Conservation (phyloP, 2,888 invertebrate species). For the Netelia melanura region DNA sequence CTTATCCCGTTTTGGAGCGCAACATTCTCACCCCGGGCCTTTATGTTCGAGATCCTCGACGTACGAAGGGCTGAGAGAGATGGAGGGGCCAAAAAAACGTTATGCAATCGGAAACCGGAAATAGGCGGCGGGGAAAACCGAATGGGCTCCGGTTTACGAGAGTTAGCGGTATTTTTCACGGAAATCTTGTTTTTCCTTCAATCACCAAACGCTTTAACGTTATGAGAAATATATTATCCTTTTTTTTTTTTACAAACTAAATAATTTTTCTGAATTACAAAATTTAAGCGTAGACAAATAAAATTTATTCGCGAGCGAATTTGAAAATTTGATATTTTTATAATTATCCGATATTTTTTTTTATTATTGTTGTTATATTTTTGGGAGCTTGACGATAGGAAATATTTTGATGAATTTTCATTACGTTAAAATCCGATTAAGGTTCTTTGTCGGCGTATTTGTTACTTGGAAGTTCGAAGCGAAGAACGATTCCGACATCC, state of each 20-base stretch:
- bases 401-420: too few species aligned
- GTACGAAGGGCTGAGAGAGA: neutral
- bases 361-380: too few species aligned
- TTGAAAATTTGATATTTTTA: too few species aligned
- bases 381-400: too few species aligned
- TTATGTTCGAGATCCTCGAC: neutral
- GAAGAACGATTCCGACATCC: slow-evolving; percentile 32
- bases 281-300: too few species aligned
- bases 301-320: too few species aligned
- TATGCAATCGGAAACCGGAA: slow-evolving; percentile 47
- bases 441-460: slow-evolving; percentile 16
- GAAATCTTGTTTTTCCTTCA: neutral
- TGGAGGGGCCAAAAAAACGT: neutral
- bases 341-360: too few species aligned
- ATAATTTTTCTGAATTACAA: too few species aligned
- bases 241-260: too few species aligned
- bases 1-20: slow-evolving; percentile 67
- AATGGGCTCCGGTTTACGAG: neutral
- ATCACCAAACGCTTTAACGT: neutral
- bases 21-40: slow-evolving; percentile 33
- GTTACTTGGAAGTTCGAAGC: neutral
- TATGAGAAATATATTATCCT: neutral
- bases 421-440: neutral
- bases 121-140: slow-evolving; percentile 30
- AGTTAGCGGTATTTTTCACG: neutral